Conservation (phyloP, 2,797 vertebrate species). For the Cryptoblepharus egeriae region DNA sequence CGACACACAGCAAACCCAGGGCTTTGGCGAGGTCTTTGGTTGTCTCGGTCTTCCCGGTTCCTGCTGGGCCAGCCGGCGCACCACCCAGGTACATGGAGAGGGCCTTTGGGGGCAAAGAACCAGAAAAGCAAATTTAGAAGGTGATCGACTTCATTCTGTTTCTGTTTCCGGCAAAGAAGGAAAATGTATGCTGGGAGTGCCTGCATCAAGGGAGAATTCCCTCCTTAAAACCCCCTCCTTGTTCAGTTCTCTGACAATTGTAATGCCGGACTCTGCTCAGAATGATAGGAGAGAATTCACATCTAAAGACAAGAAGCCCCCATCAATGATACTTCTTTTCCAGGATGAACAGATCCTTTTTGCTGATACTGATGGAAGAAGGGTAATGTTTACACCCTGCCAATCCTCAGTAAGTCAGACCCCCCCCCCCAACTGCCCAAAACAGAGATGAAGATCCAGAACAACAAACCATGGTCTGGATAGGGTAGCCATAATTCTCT, state of each 20-base stretch:
- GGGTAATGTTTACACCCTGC: too few species aligned
- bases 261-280: not conserved
- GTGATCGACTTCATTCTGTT: not conserved
- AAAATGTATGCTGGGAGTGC: not conserved
- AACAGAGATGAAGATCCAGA: not conserved
- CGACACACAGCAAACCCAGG: slow-evolving; percentile 92
- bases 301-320: not conserved
- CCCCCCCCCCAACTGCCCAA: too few species aligned
- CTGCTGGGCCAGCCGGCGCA: slow-evolving; percentile 93
- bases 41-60: slow-evolving; percentile 97
- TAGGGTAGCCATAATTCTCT: too few species aligned
- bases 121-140: not conserved
- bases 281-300: not conserved
- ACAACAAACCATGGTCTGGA: too few species aligned
- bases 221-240: not conserved
- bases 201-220: not conserved
- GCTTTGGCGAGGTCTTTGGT: slow-evolving; percentile 98
- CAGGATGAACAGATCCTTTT: not conserved
- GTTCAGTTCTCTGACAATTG: not conserved
- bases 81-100: slow-evolving; percentile 99
- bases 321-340: not conserved
- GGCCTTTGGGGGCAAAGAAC: slow-evolving; percentile 78
- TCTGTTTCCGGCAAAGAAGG: too few species aligned
- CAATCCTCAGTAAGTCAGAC: too few species aligned
- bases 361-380: not conserved